Evolutionary conservation across 2,113 vertebrate species (phyloP).

Genomic region (Hyaena hyaena): DNA sequence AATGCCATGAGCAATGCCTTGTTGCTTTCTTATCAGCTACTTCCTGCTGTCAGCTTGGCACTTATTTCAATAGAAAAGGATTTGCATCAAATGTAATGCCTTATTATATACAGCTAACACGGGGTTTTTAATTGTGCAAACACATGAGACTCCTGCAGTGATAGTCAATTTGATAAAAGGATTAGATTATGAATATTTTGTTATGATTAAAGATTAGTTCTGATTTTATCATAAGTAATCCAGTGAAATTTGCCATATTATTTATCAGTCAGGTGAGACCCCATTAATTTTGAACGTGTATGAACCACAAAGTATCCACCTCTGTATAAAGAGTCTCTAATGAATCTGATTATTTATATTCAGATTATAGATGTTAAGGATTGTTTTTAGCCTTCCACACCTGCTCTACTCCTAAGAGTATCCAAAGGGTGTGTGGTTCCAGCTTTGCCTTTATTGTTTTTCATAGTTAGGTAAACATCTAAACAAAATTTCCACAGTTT

Average conservation of each 20-base stretch:
- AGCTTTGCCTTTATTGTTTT: slow-evolving; percentile 40
- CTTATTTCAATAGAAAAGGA: slow-evolving; percentile 90
- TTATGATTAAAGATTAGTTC: slow-evolving; percentile 87
- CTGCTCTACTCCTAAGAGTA: not conserved
- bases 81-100: slow-evolving; percentile 90
- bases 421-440: slow-evolving; percentile 19
- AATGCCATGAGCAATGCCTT: slow-evolving; percentile 90
- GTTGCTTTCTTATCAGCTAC: slow-evolving; percentile 89
- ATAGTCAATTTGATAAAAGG: slow-evolving; percentile 91
- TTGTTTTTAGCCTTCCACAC: slow-evolving; percentile 17
- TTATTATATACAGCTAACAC: slow-evolving; percentile 84
- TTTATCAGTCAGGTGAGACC: slow-evolving; percentile 74
- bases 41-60: slow-evolving; percentile 90
- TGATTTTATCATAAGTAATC: slow-evolving; percentile 71
- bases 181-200: slow-evolving; percentile 91
- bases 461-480: not conserved
- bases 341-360: slow-evolving; percentile 61
- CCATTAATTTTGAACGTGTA: slow-evolving; percentile 52
- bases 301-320: slow-evolving; percentile 48
- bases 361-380: slow-evolving; percentile 24
- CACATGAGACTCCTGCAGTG: slow-evolving; percentile 88
- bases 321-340: slow-evolving; percentile 54
- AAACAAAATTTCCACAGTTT: not conserved
- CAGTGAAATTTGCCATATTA: slow-evolving; percentile 65
- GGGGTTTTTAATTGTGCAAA: slow-evolving; percentile 91